phyloP scores from a whole-genome alignment of 2,113 vertebrate genomes.

The Mormoops blainvillei region DNA sequence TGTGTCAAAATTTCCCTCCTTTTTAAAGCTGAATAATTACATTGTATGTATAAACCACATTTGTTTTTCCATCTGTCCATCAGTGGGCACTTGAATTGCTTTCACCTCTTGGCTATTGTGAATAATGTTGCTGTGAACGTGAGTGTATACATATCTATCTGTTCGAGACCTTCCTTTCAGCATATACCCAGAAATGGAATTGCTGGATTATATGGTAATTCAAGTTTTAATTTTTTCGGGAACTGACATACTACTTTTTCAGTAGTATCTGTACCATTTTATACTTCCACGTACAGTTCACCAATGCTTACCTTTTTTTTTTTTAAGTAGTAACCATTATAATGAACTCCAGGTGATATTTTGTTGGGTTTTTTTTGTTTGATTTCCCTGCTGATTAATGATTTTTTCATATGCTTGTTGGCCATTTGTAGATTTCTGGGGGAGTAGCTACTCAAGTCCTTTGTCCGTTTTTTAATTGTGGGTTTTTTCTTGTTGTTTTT shows the following conservation, averaged over 20 bases:
- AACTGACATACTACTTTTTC: background rate
- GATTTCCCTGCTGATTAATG: background rate
- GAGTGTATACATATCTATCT: background rate
- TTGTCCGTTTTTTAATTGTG: background rate
- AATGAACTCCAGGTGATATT: background rate
- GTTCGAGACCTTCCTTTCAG: background rate
- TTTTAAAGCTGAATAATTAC: background rate
- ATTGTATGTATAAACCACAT: background rate
- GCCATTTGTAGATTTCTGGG: background rate
- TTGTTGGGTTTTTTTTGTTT: background rate
- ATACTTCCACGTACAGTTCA: background rate
- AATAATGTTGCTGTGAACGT: background rate
- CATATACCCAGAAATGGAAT: background rate
- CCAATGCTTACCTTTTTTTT: background rate
- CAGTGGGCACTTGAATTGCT: background rate
- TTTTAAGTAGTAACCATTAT: background rate
- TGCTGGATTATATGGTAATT: background rate
- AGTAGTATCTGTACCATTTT: background rate
- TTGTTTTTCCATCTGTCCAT: background rate
- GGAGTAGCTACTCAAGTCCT: background rate
- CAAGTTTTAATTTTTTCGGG: background rate
- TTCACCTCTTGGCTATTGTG: background rate
- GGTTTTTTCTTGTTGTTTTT: background rate
- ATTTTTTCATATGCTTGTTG: background rate
- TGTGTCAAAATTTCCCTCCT: background rate